Percentiles rank a stretch among this genome's conserved stretches.
These are phyloP conservation scores for Lanistes nyassanus DNA, from an alignment of 1,140 invertebrate genomes.

Conservation along the genomic window DNA sequence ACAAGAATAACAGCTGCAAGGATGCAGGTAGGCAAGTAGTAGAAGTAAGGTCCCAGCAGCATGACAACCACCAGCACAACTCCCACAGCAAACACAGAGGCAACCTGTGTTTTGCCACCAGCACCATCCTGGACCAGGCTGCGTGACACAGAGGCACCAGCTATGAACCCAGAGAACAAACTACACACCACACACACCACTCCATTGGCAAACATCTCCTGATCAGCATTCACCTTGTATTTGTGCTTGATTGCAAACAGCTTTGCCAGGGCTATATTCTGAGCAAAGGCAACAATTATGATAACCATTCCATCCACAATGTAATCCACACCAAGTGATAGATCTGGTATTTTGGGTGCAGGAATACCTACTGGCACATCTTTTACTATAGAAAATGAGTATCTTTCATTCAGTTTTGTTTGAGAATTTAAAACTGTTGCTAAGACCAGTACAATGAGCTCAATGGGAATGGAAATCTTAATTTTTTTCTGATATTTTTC, in stretches of 20 bases:
- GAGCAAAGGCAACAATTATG: slow-evolving; percentile 60
- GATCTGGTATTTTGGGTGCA: slow-evolving; percentile 40
- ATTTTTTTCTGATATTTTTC: slow-evolving; percentile 56
- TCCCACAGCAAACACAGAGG: slow-evolving; percentile 38
- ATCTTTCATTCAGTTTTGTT: slow-evolving; percentile 5
- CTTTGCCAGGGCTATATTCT: slow-evolving; percentile 63
- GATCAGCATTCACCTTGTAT: slow-evolving; percentile 64
- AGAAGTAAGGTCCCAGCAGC: slow-evolving; percentile 45
- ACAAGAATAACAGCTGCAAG: slow-evolving; percentile 69
- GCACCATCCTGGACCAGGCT: slow-evolving; percentile 44
- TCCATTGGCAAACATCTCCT: slow-evolving; percentile 55
- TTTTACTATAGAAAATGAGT: slow-evolving; percentile 7
- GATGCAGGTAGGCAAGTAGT: slow-evolving; percentile 39
- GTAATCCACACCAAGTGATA: slow-evolving; percentile 29
- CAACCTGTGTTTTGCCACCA: slow-evolving; percentile 30
- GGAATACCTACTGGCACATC: slow-evolving; percentile 36
- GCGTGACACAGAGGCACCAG: slow-evolving; percentile 46
- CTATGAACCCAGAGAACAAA: slow-evolving; percentile 52
- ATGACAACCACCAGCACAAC: slow-evolving; percentile 48
- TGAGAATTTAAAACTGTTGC: slow-evolving; percentile 8
- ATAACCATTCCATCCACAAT: slow-evolving; percentile 52
- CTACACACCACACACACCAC: slow-evolving; percentile 38
- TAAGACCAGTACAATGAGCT: slow-evolving; percentile 53
- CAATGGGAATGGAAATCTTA: slow-evolving; percentile 65
- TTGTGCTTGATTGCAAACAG: slow-evolving; percentile 62